A percentile compares a stretch with the other conserved stretches of the same genome.
phyloP scores from a whole-genome alignment of 92 coral and sea anemone genomes.

The Chrysogorgia sp. region DNA sequence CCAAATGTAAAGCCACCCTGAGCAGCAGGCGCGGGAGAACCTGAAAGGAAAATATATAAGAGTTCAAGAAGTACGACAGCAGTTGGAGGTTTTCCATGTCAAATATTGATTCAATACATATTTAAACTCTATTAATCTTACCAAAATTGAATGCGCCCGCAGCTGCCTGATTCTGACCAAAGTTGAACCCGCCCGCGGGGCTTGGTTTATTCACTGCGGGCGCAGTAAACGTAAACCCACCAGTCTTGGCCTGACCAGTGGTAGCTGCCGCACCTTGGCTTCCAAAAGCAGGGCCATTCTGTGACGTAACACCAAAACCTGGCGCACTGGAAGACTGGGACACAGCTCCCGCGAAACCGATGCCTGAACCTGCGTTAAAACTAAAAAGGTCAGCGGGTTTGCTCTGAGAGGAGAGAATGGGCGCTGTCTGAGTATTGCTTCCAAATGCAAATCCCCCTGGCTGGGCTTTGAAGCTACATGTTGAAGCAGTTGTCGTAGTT shows the following conservation, averaged over 20 bases:
- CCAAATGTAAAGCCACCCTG: constrained; percentile 24
- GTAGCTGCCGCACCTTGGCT: not conserved
- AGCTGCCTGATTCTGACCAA: constrained; percentile 5
- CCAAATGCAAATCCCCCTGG: not conserved
- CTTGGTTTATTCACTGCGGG: constrained; percentile 1
- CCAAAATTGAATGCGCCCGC: constrained; percentile 17
- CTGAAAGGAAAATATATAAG: constrained; percentile 11
- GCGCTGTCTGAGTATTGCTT: not conserved
- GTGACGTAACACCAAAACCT: not conserved
- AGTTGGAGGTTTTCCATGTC: too few species aligned
- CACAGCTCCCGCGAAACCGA: not conserved
- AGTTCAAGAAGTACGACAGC: too few species aligned
- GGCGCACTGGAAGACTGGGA: not conserved
- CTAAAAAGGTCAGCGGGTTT: not conserved
- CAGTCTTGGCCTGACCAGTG: not conserved
- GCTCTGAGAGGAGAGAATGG: not conserved
- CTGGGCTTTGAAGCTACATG: not conserved
- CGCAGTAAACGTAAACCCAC: constrained; percentile 16
- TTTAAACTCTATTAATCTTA: not conserved
- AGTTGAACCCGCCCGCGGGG: constrained; percentile 12
- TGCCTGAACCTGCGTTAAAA: not conserved
- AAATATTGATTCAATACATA: too few species aligned
- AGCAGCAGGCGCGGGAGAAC: constrained; percentile 19
- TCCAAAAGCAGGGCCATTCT: not conserved
- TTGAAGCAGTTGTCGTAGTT: not conserved